Evolutionary conservation across 2,797 vertebrate species (phyloP), one percentile per base, ranked within the genome.

Genomic region (Philypnodon macrostomus): DNA sequence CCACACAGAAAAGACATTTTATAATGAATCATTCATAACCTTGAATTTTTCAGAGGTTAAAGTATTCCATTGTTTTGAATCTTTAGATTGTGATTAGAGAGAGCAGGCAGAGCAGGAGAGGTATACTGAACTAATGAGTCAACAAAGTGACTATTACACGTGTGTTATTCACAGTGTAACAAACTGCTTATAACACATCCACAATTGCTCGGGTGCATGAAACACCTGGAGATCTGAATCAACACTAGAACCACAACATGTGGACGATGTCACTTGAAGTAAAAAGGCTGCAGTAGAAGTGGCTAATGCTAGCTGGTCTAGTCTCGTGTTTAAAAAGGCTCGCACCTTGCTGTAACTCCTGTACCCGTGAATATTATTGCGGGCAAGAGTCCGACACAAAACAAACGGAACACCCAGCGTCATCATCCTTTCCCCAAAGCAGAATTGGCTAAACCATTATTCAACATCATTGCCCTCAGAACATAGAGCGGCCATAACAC

Each of bases 261-360:
- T 44, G 17, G 17, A n/a, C 30, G 21, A 26, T 53, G 2, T 26
- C 26, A 13, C 13, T 15, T 26, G 12, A 47, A 42, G 54, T 45
- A 13, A 45, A 49, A 55, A 14, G 24, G 40, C 48, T 27, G 5
- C 23, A 21, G 30, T 7, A 1, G 33, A 15, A 32, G 2, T 2
- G 24, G 81, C 80, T 84, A 80, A 57, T 38, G 47, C 44, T 83
- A 80, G 60, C 59, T 53, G 2, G 15, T 13, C 11, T 23, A 17
- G 11, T 15, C 18, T 10, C 24, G 21, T 3, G 15, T 61, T 21
- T 30, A 5, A 30, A 18, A 35, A 9, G n/a, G 21, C 37, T 1
- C 4, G 75, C 81, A 89, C 89, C 89, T 91, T 66, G 77, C 87
- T 84, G 85, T 84, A 90, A 13, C 44, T 59, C 73, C 88, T 82